Percentiles rank a stretch among this genome's conserved stretches.
These are phyloP conservation scores for Eupleurogrammus muticus DNA, from an alignment of 2,797 vertebrate species.

Conservation along the genomic window DNA sequence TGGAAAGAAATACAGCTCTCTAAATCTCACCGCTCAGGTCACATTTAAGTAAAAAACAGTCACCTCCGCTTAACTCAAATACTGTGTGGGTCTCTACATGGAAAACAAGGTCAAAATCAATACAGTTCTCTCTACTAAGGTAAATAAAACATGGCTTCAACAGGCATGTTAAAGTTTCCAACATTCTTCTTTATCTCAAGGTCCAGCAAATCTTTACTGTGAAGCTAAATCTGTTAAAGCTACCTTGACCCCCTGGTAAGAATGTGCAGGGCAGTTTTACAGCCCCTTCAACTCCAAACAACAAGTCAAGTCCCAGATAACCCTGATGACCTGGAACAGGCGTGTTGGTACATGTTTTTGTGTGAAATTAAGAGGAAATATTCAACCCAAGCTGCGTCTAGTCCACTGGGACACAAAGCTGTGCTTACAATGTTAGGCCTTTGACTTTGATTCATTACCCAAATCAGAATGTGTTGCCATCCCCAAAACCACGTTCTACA, in stretches of 20 bases:
- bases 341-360: not conserved
- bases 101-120: not conserved
- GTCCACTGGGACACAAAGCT: not conserved
- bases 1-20: not conserved
- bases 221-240: not conserved
- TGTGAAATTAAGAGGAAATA: not conserved
- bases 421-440: not conserved
- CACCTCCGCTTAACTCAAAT: not conserved
- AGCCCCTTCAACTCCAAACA: not conserved
- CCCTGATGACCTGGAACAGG: not conserved
- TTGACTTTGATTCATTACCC: not conserved
- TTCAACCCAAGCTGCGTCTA: not conserved
- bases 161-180: not conserved
- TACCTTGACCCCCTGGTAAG: not conserved
- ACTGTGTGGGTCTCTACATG: not conserved
- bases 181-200: not conserved
- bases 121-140: no score
- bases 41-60: not conserved
- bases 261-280: slow-evolving; percentile 12
- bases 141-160: not conserved
- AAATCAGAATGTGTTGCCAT: not conserved
- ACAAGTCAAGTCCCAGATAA: not conserved
- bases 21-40: not conserved
- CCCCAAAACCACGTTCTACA: not conserved
- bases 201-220: not conserved